Percentiles rank a stretch among this genome's conserved stretches.
These are phyloP conservation scores for Poecilia velifera DNA, from an alignment of 2,797 vertebrate genomes.

Conservation along the genomic window DNA sequence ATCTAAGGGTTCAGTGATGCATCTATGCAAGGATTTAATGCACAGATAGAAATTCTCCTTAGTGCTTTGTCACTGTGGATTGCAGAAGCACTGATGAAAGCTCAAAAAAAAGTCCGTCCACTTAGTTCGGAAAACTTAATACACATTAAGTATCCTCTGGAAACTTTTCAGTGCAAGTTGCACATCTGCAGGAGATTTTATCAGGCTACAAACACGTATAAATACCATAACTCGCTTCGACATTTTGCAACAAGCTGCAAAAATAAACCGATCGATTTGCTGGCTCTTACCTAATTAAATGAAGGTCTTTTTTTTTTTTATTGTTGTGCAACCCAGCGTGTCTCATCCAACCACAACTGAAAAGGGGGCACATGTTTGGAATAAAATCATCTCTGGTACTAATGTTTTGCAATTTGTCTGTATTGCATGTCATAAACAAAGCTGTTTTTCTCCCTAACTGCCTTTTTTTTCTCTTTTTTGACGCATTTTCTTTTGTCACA, in stretches of 20 bases:
- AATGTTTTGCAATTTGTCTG: background rate
- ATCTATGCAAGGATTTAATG: background rate
- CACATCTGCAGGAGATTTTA: slow-evolving; percentile 6
- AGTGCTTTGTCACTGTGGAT: background rate
- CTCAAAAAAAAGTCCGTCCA: background rate
- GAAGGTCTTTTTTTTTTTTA: background rate
- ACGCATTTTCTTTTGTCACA: background rate
- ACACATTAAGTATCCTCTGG: background rate
- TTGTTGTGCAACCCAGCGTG: background rate
- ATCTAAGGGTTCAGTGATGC: background rate
- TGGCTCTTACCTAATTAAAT: slow-evolving; percentile 8
- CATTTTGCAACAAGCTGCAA: slow-evolving; percentile 2
- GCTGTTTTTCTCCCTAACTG: background rate
- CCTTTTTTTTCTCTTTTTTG: background rate
- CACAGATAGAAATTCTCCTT: background rate
- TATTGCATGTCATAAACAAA: background rate
- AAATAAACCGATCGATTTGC: background rate
- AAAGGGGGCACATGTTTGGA: background rate
- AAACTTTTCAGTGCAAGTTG: background rate
- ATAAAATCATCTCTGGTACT: background rate
- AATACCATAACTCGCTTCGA: background rate
- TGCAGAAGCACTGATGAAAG: background rate
- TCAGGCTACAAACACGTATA: background rate
- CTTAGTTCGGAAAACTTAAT: background rate
- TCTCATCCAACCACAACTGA: background rate